Evolutionary conservation across 2,113 vertebrate species (phyloP).

Genomic region (Motacilla tschutschensis): DNA sequence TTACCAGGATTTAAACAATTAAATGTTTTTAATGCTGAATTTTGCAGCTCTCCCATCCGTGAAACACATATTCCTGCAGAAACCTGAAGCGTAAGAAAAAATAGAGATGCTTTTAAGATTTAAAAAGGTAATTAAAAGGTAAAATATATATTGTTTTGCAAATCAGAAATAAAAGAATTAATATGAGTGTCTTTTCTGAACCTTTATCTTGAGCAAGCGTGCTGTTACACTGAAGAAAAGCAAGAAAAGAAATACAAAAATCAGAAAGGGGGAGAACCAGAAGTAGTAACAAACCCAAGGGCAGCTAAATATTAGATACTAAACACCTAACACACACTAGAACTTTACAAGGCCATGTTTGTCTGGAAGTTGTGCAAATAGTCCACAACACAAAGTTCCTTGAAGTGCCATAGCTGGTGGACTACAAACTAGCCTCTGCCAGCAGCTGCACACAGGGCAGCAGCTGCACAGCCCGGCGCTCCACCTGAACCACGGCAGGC

Average conservation of each 20-base stretch:
- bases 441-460: not conserved
- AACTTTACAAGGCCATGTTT: not conserved
- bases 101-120: not conserved
- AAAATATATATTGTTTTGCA: not conserved
- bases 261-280: not conserved
- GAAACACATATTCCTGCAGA: not conserved
- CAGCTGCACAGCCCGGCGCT: rapidly evolving
- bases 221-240: not conserved
- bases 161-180: not conserved
- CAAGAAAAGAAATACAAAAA: not conserved
- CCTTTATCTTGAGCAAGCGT: not conserved
- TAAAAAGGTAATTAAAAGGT: not conserved
- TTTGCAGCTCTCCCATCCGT: not conserved
- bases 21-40: not conserved
- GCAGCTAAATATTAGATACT: not conserved
- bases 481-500: rapidly evolving
- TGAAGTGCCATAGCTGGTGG: not conserved
- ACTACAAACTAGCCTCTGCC: not conserved
- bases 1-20: not conserved
- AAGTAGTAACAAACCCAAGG: not conserved
- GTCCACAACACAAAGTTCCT: not conserved
- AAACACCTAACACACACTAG: not conserved
- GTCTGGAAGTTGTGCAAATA: not conserved
- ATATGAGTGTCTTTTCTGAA: not conserved
- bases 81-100: not conserved